Evolutionary conservation across 2,797 vertebrate genomes (phyloP), one percentile per base, ranked within the genome.

Genomic region (Phyllotis vaccarum): DNA sequence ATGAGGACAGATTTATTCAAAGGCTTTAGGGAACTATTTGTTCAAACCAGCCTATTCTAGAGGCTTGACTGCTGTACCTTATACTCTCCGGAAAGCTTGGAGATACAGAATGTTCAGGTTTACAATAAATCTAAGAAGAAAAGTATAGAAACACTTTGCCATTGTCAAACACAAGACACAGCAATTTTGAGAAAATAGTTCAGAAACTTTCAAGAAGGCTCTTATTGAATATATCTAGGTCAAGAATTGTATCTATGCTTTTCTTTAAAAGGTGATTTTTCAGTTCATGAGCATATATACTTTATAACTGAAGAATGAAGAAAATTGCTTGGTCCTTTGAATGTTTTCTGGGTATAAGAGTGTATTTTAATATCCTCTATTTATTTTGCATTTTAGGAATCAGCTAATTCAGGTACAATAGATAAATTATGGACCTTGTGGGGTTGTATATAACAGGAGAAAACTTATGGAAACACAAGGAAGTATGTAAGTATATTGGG

Each of bases 171-270:
- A 92, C 31, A 70, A 60, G 7, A 76, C 54, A 76, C 70, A 58
- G 11, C 2, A 76, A 29, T 92, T 96, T 85, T 91, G 3, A 81
- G 95, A 80, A 95, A 91, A 66, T 62, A 40, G 0, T 83, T 68
- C 72, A 83, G n/a, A 80, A 93, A 95, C 76, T 93, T 85, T 80
- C 2, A 79, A 46, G 40, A 90, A 74, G 17, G 3, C 21, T 86
- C 1, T 86, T 85, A 24, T 1, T 83, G 13, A 19, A n/a, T 93
- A 89, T 86, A 86, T 56, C 81, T 52, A 81, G 8, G 21, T 43
- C 62, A 34, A 93, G 27, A 81, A 86, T 56, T 54, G 22, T 68
- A 14, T 86, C 31, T 54, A 27, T 62, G 14, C 3, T 82, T 70
- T 62, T 90, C 78, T 92, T 68, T 90, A 74, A 87, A 49, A 40